Evolutionary conservation across 2,888 invertebrate species (phyloP).

Genomic region (Acronicta leporina): DNA sequence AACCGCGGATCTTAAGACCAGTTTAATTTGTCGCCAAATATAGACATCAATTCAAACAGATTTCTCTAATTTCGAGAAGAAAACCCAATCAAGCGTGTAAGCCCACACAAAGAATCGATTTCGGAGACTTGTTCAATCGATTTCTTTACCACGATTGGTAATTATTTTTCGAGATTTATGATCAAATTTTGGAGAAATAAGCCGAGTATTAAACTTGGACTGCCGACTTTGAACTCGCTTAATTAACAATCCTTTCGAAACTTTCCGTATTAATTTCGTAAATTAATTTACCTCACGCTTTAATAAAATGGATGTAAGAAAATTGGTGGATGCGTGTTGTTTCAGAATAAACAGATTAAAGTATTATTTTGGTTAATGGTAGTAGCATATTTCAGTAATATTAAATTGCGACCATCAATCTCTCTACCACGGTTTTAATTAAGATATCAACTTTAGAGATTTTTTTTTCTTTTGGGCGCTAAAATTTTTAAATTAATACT

Average conservation of each 20-base stretch:
- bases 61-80: constrained; percentile 18
- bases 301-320: constrained; percentile 9
- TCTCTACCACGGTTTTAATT: not conserved
- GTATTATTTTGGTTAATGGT: not conserved
- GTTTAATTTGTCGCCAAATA: constrained; percentile 45
- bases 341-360: not conserved
- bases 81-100: constrained; percentile 23
- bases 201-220: constrained; percentile 26
- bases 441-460: not conserved
- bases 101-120: constrained; percentile 12
- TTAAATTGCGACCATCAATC: too few species aligned
- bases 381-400: not conserved
- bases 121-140: constrained; percentile 15
- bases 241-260: constrained; percentile 47
- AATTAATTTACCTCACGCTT: constrained; percentile 37
- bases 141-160: constrained; percentile 14
- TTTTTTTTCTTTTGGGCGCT: not conserved
- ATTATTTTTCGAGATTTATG: constrained; percentile 25
- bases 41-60: constrained; percentile 26
- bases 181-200: constrained; percentile 20
- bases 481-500: not conserved
- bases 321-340: constrained; percentile 6
- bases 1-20: constrained; percentile 28
- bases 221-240: constrained; percentile 35
- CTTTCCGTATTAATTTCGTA: constrained; percentile 41